Evolutionary conservation across 2,113 vertebrate species (phyloP).

Genomic region (Lophotis ruficrista): DNA sequence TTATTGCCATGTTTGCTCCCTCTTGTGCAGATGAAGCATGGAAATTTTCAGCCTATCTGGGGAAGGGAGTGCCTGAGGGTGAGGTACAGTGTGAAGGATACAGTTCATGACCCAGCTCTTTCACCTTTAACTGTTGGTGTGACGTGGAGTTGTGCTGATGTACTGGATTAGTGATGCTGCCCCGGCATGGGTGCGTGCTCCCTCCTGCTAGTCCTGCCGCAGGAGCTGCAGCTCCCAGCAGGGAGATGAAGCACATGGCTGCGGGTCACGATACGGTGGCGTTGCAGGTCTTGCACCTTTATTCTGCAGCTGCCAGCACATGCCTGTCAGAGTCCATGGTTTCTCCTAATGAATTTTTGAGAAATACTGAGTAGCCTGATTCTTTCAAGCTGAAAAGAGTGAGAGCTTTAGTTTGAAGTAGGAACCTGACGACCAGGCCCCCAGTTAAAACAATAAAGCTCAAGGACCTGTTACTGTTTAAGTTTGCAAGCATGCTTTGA

Average conservation of each 20-base stretch:
- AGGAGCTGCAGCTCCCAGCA: neutral
- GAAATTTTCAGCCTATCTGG: neutral
- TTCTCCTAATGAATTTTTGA: neutral
- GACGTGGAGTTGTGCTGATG: neutral
- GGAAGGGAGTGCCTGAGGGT: neutral
- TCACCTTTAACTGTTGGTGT: neutral
- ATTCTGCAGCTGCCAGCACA: neutral
- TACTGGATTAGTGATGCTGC: neutral
- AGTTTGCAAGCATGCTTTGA: neutral
- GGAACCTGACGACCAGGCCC: neutral
- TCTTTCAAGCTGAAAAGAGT: neutral
- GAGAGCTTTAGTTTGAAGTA: neutral
- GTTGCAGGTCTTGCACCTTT: neutral
- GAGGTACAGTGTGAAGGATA: neutral
- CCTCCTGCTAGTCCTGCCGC: neutral
- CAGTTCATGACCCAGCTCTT: neutral
- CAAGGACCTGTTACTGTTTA: neutral
- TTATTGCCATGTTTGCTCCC: neutral
- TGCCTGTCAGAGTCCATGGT: accelerated
- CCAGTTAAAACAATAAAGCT: accelerated
- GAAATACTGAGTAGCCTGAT: neutral
- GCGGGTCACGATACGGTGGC: neutral
- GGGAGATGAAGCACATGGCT: neutral
- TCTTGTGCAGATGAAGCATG: neutral
- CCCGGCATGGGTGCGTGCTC: neutral